Percentiles rank a stretch among this genome's conserved stretches.
These are phyloP conservation scores for Anagrus nilaparvatae DNA, from an alignment of 1,140 invertebrate species.

Conservation along the genomic window DNA sequence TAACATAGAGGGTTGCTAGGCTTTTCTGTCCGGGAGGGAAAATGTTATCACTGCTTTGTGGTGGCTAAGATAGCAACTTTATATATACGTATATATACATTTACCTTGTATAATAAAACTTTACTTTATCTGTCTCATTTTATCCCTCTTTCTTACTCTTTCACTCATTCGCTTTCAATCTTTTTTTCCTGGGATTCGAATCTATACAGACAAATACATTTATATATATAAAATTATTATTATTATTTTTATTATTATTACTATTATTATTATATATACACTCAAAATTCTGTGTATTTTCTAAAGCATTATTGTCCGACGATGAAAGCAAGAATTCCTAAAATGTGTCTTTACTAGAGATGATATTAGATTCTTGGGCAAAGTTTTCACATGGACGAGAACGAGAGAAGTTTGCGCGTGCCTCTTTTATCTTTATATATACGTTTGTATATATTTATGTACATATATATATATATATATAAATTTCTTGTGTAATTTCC, in stretches of 20 bases:
- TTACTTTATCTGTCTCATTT: neutral
- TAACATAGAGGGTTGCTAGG: constrained; percentile 42
- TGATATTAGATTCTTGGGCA: constrained; percentile 43
- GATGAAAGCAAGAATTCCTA: constrained; percentile 30
- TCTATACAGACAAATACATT: no score
- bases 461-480: no score
- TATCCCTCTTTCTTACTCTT: constrained; percentile 1
- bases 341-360: constrained; percentile 38
- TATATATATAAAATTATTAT: no score
- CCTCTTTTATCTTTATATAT: no score
- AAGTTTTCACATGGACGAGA: constrained; percentile 38
- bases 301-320: constrained; percentile 10
- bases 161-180: no score
- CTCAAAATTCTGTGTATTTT: no score
- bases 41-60: constrained; percentile 46
- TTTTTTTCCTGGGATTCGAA: no score
- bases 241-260: no score
- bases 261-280: no score
- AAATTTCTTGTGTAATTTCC: no score
- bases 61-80: constrained; percentile 41
- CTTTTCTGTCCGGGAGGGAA: constrained; percentile 41
- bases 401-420: constrained; percentile 24
- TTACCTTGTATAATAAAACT: no score
- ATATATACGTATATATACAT: neutral
- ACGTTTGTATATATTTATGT: no score